Evolutionary conservation across 64 coral and sea anemone species (phyloP).

Genomic region (Stylophora pistillata): DNA sequence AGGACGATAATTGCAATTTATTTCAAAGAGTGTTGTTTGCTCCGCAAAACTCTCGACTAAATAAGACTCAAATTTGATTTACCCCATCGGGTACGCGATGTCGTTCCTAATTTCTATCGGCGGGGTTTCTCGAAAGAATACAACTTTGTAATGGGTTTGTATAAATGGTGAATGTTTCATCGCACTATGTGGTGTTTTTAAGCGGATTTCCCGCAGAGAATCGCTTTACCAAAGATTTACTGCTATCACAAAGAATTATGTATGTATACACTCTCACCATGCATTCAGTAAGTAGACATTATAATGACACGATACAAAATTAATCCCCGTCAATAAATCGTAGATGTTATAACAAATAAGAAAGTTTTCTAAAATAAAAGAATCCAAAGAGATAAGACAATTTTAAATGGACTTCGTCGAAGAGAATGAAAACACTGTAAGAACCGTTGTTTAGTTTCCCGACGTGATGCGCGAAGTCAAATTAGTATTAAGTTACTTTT

Average conservation of each 20-base stretch:
- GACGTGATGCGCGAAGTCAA: not conserved
- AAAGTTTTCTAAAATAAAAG: not conserved
- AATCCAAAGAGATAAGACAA: not conserved
- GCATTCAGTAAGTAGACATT: not conserved
- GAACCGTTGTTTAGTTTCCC: not conserved
- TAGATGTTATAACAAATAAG: constrained; percentile 3
- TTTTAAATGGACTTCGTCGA: not conserved
- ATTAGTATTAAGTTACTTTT: not conserved
- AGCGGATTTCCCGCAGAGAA: constrained; percentile 10
- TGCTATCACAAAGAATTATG: constrained; percentile 22
- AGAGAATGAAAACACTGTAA: not conserved
- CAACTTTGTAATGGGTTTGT: constrained; percentile 43
- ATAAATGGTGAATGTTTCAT: constrained; percentile 25
- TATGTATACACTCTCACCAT: not conserved
- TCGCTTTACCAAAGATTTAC: constrained; percentile 11
- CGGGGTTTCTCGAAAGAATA: constrained; percentile 19
- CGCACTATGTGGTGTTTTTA: constrained; percentile 15
- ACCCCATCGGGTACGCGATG: not conserved
- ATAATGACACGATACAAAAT: constrained; percentile 1
- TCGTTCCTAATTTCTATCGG: constrained; percentile 16
- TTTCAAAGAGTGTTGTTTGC: constrained; percentile 32
- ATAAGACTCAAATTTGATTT: not conserved
- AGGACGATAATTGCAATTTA: constrained; percentile 19
- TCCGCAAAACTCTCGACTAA: not conserved
- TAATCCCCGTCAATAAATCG: not conserved